Base-by-base conservation (phyloP, 2,113 vertebrate genomes). In the Empidonax alnorum region DNA sequence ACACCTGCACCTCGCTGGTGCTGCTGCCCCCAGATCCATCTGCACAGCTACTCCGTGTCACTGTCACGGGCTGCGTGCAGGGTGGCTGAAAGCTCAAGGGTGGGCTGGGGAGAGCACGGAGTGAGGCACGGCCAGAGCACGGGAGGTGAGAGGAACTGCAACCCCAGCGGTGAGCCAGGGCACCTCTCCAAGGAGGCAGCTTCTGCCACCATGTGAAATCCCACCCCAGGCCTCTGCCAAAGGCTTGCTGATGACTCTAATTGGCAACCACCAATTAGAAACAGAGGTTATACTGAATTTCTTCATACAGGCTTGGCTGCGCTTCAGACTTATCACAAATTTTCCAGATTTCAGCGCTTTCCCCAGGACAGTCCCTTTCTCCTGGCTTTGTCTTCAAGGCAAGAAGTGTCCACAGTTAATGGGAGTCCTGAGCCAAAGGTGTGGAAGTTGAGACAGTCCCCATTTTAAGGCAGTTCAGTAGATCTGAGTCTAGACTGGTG, bases 41-140 rank as follows among this genome's bases (percentile, higher is more conserved):
- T 2, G 17, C 59, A 14, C n/a, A n/a, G n/a, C 50, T 8, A 31
- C 19, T 10, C 10, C 23, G 0, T 8, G 10, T 24, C 37, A 7
- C 1, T 3, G 2, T 0, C 2, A 5, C 50, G 4, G 18, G 22
- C 41, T 15, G 15, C 6, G 46, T 8, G 5, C 67, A 20, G 3
- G 0, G 1, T 2, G 46, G 22, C 71, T 22, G 44, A 22, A 37
- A 55, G 69, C 41, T 39, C 7, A 49, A 25, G 0, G 0, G 9
- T 7, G 21, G 46, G 61, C 25, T 17, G 12, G 17, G 49, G 24
- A 50, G 14, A 25, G 50, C 21, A 0, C 44, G 3, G 53, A 28
- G 68, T 0, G 1, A 8, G 5, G 13, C 46, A 13, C 0, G 0
- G 19, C 3, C 9, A 4, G 23, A 61, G 28, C 33, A 1, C 0